A percentile compares a stretch with the other conserved stretches of the same genome.
phyloP scores from a whole-genome alignment of 2,113 vertebrate genomes.

The Chlorodrepanis virens region DNA sequence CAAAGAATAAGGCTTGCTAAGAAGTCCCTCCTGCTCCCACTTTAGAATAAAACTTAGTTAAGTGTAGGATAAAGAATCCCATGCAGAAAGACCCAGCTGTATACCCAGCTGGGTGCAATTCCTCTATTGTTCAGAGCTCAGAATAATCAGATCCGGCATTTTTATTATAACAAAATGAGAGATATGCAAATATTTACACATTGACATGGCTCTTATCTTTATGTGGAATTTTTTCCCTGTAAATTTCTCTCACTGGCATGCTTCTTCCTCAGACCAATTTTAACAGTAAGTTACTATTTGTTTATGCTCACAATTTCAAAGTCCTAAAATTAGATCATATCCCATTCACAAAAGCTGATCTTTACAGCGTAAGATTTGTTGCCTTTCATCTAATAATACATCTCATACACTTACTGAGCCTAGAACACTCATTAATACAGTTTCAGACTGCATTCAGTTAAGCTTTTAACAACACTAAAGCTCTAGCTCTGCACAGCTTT shows the following conservation, averaged over 20 bases:
- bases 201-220: neutral
- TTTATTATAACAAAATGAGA: neutral
- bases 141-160: neutral
- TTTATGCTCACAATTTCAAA: neutral
- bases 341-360: neutral
- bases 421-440: neutral
- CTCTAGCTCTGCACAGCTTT: neutral
- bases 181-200: neutral
- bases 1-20: neutral
- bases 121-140: neutral
- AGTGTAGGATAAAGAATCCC: neutral
- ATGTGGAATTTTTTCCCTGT: neutral
- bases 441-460: neutral
- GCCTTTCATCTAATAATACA: neutral
- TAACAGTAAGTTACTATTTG: neutral
- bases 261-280: neutral
- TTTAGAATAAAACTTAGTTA: neutral
- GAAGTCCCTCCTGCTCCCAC: neutral
- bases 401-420: neutral
- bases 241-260: neutral
- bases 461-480: neutral
- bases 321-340: neutral
- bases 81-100: neutral
- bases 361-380: neutral
- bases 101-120: neutral